Evolutionary conservation across 2,888 invertebrate species (phyloP), one percentile per base, ranked within the genome.

Genomic region (Apeira syringaria): DNA sequence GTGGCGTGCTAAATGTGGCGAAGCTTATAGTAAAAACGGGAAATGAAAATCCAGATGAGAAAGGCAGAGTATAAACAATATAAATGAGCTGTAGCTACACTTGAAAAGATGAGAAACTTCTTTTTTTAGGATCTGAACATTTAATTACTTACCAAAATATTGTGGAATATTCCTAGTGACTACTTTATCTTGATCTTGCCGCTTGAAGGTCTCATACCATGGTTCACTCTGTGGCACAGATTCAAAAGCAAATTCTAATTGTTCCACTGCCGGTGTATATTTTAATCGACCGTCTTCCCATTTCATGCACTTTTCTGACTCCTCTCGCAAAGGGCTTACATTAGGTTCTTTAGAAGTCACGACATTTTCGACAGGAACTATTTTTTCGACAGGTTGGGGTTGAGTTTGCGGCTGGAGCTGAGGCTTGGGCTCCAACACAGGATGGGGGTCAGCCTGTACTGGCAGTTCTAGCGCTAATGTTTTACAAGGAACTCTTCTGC

Each of bases 131-230:
- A n/a, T n/a, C n/a, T n/a, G n/a, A n/a, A n/a, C n/a, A n/a, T n/a
- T n/a, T n/a, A n/a, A n/a, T n/a, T n/a, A n/a, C n/a, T n/a, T 78
- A 84, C 91, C 91, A 66, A 91, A 91, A 69, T 87, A 91, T 59
- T 87, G 81, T 53, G 92, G 91, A 47, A 93, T 90, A 70, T 91
- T 92, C 56, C 87, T 92, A 59, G 92, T 92, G 46, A 90, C 86
- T 50, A 94, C 92, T 50, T 93, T 92, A 8, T 94, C 94, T 32
- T 92, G 91, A 66, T 96, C 96, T 67, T 96, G 95, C 1, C 96
- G 90, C 52, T 92, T 91, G 68, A 95, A 96, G 1, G 96, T 94
- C 50, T 93, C 92, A 69, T 93, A 95, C 96, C 96, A 96, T 0
- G 94, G 92, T 67, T 96, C 95, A 11, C 92, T 92, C 20, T 81